Percentiles rank a stretch among this genome's conserved stretches.
phyloP scores from a whole-genome alignment of 2,113 vertebrate species.

The Actenoides hombroni region DNA sequence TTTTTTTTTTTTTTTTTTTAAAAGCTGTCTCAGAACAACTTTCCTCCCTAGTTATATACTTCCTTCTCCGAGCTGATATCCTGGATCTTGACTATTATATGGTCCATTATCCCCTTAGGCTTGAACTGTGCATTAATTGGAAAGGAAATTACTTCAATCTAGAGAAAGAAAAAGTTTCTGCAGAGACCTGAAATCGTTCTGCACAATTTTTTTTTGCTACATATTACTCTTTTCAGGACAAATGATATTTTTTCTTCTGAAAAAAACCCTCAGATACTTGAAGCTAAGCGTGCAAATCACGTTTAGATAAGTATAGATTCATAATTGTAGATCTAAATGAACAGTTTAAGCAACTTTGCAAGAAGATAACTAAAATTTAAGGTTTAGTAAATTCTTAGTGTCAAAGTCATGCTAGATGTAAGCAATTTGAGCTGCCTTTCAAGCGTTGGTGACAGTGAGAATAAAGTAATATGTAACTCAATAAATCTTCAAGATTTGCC shows the following conservation, averaged over 20 bases:
- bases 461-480: neutral
- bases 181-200: neutral
- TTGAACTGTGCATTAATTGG: neutral
- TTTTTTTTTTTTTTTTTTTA: neutral
- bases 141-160: neutral
- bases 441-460: neutral
- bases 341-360: neutral
- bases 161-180: neutral
- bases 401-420: neutral
- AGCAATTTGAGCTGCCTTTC: neutral
- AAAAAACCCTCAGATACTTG: neutral
- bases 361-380: neutral
- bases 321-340: neutral
- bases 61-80: neutral
- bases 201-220: neutral
- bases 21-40: neutral
- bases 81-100: neutral
- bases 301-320: neutral
- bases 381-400: neutral
- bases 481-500: neutral
- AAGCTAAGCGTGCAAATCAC: neutral
- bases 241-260: neutral
- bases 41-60: neutral
- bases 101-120: neutral
- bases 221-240: neutral